Base-by-base conservation (phyloP, 35 echinoderm and acorn worm genomes). In the Ophiothrix spiculata region DNA sequence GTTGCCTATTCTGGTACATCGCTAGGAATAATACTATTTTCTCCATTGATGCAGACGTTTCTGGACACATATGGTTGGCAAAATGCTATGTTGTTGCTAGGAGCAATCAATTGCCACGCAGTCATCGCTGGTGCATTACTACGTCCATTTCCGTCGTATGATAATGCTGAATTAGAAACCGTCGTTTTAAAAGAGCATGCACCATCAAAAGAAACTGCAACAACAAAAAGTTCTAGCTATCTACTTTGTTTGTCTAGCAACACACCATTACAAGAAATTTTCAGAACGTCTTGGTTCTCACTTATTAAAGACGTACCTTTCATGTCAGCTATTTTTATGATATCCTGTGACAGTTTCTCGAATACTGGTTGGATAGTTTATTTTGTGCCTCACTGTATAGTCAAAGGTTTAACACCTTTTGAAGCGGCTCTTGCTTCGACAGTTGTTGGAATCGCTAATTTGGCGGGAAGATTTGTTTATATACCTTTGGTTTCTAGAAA, bases 21-120 rank as follows among this genome's bases (percentile, higher is more conserved):
- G 19, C 32, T 82, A 15, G 80, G 80, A n/a, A 35, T 82, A 25
- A 31, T 82, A 34, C n/a, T 82, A 31, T 82, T 54, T 56, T 39
- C 80, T 1, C 80, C 80, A 8, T 28, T 82, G 10, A 42, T 19
- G 0, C 80, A 82, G 37, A 28, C 56, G 21, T 31, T 82, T 19
- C 56, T 82, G 31, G 80, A 82, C 31, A 54, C 80, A 15, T 82
- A 82, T 33, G 80, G 80, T 11, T 82, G 80, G 80, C 23, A 38
- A 21, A 34, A 42, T 34, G 40, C 80, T 34, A 29, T 82, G n/a
- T 32, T 82, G 80, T 34, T 82, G 0, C 32, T 82, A 4, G 80
- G 80, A 10, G 80, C 25, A 54, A 60, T 82, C 10, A 23, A 33
- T n/a, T 56, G 4, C 56, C 80, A 82, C 40, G 39, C 29, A 16